A percentile compares a stretch with the other conserved stretches of the same genome.
These are phyloP conservation scores for Moxostoma hubbsi DNA, from an alignment of 2,797 vertebrate genomes.

Conservation along the genomic window DNA sequence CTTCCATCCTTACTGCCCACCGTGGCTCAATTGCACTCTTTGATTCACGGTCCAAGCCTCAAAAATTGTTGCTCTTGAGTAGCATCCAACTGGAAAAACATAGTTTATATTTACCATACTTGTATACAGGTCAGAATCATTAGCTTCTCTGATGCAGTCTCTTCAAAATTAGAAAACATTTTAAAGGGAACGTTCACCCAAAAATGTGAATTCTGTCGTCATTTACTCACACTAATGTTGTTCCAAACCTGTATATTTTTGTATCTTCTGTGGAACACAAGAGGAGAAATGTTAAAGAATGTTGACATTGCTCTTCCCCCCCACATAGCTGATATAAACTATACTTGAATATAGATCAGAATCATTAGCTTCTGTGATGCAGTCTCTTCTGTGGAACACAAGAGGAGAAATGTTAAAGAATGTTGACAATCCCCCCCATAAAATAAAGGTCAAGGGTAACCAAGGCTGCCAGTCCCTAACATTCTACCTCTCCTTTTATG, in stretches of 20 bases:
- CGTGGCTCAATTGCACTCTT: slow-evolving; percentile 63
- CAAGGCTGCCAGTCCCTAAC: no score
- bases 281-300: no score
- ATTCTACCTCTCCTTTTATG: no score
- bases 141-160: slow-evolving; percentile 61
- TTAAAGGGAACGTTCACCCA: slow-evolving; percentile 21
- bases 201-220: no score
- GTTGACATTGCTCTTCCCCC: no score
- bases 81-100: slow-evolving; percentile 68
- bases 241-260: no score
- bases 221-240: no score
- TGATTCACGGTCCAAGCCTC: slow-evolving; percentile 67
- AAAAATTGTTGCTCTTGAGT: slow-evolving; percentile 73
- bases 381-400: slow-evolving; percentile 29
- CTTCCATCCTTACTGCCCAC: slow-evolving; percentile 55
- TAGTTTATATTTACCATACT: slow-evolving; percentile 68
- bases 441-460: no score
- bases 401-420: no score
- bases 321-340: slow-evolving; percentile 69
- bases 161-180: slow-evolving; percentile 35
- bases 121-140: slow-evolving; percentile 67
- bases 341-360: slow-evolving; percentile 60
- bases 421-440: no score
- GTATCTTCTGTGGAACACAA: no score
- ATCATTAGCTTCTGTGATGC: slow-evolving; percentile 67